A percentile compares a stretch with the other conserved stretches of the same genome.
Conservation (phyloP, 2,888 invertebrate species). For the Acleris literana region DNA sequence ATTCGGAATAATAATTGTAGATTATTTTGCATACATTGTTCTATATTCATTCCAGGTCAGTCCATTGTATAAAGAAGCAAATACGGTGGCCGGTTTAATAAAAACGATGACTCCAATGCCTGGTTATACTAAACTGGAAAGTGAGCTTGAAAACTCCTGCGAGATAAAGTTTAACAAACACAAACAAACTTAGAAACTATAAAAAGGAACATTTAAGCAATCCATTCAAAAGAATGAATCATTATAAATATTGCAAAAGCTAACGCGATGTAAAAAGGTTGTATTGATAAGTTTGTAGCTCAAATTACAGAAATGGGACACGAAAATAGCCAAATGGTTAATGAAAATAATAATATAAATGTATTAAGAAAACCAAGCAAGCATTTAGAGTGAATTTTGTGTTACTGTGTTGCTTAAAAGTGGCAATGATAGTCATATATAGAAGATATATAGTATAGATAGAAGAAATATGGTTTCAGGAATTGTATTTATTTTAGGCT, state of each 20-base stretch:
- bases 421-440: no score
- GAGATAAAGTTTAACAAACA: slow-evolving; percentile 19
- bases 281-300: no score
- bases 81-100: background rate
- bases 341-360: no score
- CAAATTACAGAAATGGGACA: no score
- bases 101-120: slow-evolving; percentile 5
- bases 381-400: no score
- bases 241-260: slow-evolving; percentile 10
- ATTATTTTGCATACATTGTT: slow-evolving; percentile 28
- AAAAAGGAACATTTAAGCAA: slow-evolving; percentile 27
- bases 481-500: no score
- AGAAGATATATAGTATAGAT: no score
- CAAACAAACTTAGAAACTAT: slow-evolving; percentile 32
- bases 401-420: no score
- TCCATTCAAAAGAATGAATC: slow-evolving; percentile 3
- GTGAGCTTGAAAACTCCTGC: slow-evolving; percentile 4
- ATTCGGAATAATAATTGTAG: slow-evolving; percentile 28
- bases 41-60: slow-evolving; percentile 17
- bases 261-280: background rate
- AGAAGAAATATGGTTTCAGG: no score
- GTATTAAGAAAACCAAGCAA: no score
- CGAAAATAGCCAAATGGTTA: no score
- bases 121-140: slow-evolving; percentile 1
- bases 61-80: slow-evolving; percentile 7